These are phyloP conservation scores for Ammodytes dubius DNA, from an alignment of 2,113 vertebrate genomes.

Conservation along the genomic window DNA sequence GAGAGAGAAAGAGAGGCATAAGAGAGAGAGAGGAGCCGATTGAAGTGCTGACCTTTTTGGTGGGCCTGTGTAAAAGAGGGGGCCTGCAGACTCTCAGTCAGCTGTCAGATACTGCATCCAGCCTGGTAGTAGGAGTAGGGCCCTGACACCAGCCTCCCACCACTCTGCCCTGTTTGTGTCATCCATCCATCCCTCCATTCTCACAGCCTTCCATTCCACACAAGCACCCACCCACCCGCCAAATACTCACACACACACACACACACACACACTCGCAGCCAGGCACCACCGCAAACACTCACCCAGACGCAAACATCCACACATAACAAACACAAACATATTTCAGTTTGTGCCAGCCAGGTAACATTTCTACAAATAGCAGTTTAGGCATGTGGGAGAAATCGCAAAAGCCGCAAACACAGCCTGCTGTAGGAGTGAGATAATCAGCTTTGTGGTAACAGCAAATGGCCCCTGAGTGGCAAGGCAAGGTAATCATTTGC, in stretches of 20 bases:
- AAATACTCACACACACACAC: constrained; percentile 46
- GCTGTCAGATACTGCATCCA: constrained; percentile 85
- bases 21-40: constrained; percentile 70
- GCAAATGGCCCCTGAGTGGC: constrained; percentile 79
- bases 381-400: constrained; percentile 79
- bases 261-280: constrained; percentile 20
- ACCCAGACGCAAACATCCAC: constrained; percentile 68
- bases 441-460: constrained; percentile 80
- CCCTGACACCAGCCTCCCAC: constrained; percentile 79
- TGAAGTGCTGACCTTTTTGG: constrained; percentile 81
- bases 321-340: constrained; percentile 69
- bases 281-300: constrained; percentile 52
- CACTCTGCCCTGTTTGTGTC: constrained; percentile 78
- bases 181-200: constrained; percentile 79
- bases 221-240: constrained; percentile 75
- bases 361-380: constrained; percentile 83
- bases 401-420: constrained; percentile 74
- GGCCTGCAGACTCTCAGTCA: constrained; percentile 84
- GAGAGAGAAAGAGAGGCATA: constrained; percentile 62
- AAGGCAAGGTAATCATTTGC: constrained; percentile 79
- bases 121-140: constrained; percentile 82
- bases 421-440: constrained; percentile 74
- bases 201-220: constrained; percentile 71
- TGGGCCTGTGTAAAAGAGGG: constrained; percentile 74
- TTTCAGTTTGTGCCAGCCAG: constrained; percentile 73